A percentile compares a stretch with the other conserved stretches of the same genome.
These are phyloP conservation scores for Peromyscus eremicus DNA, from an alignment of 2,797 vertebrate species.

Conservation along the genomic window DNA sequence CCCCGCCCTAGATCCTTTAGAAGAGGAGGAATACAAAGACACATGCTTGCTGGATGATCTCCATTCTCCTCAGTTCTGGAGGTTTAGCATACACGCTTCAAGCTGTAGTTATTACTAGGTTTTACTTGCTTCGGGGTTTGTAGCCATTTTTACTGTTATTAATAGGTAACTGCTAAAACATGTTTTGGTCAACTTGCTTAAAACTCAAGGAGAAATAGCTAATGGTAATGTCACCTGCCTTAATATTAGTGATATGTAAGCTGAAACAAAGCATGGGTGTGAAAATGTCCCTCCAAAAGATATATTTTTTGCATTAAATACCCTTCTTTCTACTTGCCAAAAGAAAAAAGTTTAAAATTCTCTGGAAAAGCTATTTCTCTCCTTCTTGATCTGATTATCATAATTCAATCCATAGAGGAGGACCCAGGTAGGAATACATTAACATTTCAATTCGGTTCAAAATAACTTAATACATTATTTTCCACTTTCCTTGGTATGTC, in stretches of 20 bases:
- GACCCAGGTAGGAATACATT: constrained; percentile 81
- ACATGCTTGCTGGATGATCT: neutral
- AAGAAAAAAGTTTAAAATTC: constrained; percentile 53
- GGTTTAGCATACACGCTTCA: neutral
- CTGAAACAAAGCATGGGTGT: neutral
- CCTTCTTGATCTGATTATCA: constrained; percentile 72
- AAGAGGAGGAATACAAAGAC: neutral
- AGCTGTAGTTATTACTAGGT: neutral
- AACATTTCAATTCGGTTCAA: constrained; percentile 81
- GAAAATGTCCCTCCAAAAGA: neutral
- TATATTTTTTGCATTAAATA: neutral
- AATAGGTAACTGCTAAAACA: neutral
- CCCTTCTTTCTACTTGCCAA: neutral
- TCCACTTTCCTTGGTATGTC: constrained; percentile 56
- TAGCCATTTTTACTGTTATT: neutral
- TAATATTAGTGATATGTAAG: too few relatives aligned
- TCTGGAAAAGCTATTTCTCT: constrained; percentile 74
- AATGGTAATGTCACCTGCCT: neutral
- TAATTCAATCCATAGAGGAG: constrained; percentile 79
- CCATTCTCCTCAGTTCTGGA: neutral
- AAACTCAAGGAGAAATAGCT: neutral
- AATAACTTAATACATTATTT: constrained; percentile 79
- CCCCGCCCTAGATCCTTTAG: neutral
- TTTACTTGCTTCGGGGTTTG: neutral
- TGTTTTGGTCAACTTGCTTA: neutral